A percentile compares a stretch with the other conserved stretches of the same genome.
Evolutionary conservation across 2,888 invertebrate genomes (phyloP).

Genomic region (Drosophila neutralis): DNA sequence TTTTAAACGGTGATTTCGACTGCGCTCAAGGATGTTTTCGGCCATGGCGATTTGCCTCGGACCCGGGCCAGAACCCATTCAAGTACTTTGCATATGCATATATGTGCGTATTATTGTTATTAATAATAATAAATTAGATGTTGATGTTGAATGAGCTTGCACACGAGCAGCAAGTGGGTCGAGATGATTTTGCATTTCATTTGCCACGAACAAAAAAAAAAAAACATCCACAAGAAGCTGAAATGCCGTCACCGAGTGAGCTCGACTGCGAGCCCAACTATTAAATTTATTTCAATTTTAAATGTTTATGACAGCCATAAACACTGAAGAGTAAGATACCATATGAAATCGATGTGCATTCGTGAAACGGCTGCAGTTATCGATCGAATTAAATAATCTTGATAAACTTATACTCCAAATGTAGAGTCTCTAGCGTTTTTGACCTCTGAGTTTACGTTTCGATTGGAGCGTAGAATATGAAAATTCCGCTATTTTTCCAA

Average conservation of each 20-base stretch:
- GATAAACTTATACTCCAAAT: background rate
- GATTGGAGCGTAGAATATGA: no score
- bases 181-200: constrained; percentile 36
- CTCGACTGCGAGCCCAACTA: background rate
- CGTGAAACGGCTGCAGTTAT: no score
- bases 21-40: constrained; percentile 44
- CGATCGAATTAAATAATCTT: background rate
- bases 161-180: constrained; percentile 16
- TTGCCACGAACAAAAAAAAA: constrained; percentile 15
- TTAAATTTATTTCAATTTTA: background rate
- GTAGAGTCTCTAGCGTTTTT: background rate
- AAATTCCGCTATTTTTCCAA: no score
- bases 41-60: constrained; percentile 21
- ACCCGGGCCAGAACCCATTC: constrained; percentile 19
- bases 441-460: no score
- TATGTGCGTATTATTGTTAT: constrained; percentile 71
- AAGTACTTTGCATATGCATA: constrained; percentile 70
- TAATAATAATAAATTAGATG: constrained; percentile 75
- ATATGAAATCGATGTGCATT: background rate
- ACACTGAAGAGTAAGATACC: background rate
- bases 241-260: background rate
- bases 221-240: background rate
- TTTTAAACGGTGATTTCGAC: constrained; percentile 75
- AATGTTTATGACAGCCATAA: background rate
- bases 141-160: constrained; percentile 24